Evolutionary conservation across 1,140 invertebrate species (phyloP).

Genomic region (Megalopta genalis): DNA sequence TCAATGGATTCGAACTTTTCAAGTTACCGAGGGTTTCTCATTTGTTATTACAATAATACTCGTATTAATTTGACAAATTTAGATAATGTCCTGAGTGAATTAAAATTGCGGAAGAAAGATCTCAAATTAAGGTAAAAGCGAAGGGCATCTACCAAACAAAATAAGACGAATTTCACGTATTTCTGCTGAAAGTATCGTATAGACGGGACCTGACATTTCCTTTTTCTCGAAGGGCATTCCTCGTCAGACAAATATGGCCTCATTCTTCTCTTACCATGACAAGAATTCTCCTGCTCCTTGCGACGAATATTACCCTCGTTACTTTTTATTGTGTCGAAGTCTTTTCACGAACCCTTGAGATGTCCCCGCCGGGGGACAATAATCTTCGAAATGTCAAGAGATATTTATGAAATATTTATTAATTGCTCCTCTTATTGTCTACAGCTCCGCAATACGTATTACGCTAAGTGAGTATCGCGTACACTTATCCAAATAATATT

Average conservation of each 20-base stretch:
- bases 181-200: not conserved
- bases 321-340: slow-evolving; percentile 45
- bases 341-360: not conserved
- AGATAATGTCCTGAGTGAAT: too few species aligned
- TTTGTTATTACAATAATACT: too few species aligned
- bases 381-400: not conserved
- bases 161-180: not conserved
- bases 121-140: not conserved
- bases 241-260: slow-evolving; percentile 17
- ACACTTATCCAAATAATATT: too few species aligned
- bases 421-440: not conserved
- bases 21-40: too few species aligned
- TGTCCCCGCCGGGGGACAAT: not conserved
- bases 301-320: slow-evolving; percentile 50
- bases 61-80: too few species aligned
- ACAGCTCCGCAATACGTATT: not conserved
- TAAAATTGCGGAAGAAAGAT: too few species aligned
- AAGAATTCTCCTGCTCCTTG: slow-evolving; percentile 16
- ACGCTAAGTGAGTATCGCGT: not conserved
- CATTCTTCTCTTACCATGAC: slow-evolving; percentile 3
- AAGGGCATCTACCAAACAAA: not conserved
- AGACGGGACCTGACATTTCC: slow-evolving; percentile 26
- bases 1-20: too few species aligned
- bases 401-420: not conserved
- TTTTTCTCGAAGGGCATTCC: slow-evolving; percentile 1